phyloP scores from a whole-genome alignment of 2,888 invertebrate species.

The Ophion costatus region DNA sequence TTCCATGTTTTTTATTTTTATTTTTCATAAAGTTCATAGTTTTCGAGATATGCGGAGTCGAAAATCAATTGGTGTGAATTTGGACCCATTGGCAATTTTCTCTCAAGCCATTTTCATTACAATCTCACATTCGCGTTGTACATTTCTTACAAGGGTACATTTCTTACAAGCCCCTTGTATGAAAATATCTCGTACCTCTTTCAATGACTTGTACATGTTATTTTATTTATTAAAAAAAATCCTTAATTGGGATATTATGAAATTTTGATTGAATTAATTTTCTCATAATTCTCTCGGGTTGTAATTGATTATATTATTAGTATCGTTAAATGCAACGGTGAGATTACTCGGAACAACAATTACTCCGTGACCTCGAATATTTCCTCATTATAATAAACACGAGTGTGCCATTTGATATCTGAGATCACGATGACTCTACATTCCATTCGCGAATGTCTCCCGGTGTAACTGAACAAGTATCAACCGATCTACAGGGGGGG shows the following conservation, averaged over 20 bases:
- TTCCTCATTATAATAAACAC: conserved; percentile 58
- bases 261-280: too few relatives aligned
- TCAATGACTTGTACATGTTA: too few relatives aligned
- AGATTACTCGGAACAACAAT: neutral
- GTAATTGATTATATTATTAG: neutral
- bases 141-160: conserved; percentile 24
- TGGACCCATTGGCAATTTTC: neutral
- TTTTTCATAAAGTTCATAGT: neutral
- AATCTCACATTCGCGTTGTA: conserved; percentile 18
- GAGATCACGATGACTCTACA: conserved; percentile 49
- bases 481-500: neutral
- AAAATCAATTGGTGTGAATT: neutral
- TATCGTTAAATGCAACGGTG: neutral
- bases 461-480: conserved; percentile 41
- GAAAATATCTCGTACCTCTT: too few relatives aligned
- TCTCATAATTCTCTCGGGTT: neutral
- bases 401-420: conserved; percentile 51
- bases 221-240: conserved; percentile 2
- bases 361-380: conserved; percentile 39
- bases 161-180: neutral
- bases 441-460: conserved; percentile 54
- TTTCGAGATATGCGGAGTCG: neutral
- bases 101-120: conserved; percentile 61
- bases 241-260: too few relatives aligned
- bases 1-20: neutral